Conservation (phyloP, 2,113 vertebrate species). For the Alligator mississippiensis region DNA sequence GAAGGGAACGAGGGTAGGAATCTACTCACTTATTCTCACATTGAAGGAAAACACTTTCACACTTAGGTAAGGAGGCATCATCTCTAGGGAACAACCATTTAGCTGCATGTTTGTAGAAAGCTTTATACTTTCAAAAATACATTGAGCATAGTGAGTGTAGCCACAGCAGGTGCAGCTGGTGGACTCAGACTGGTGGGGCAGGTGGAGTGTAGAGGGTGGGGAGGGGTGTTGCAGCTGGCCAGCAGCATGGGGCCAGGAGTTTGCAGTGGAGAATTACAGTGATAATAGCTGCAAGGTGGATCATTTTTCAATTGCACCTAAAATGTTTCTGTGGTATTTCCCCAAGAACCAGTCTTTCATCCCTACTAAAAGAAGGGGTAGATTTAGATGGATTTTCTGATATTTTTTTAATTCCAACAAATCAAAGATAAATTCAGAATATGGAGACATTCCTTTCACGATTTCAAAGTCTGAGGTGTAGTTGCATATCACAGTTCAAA, state of each 20-base stretch:
- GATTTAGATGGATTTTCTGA: not conserved
- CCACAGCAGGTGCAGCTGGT: no score
- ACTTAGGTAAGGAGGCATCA: not conserved
- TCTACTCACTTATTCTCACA: not conserved
- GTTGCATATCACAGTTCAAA: not conserved
- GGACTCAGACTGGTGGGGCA: not conserved
- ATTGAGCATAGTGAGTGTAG: no score
- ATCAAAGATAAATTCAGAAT: not conserved
- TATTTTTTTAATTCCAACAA: not conserved
- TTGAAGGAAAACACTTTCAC: not conserved
- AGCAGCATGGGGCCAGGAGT: not conserved
- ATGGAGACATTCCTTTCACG: not conserved
- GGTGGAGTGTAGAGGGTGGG: not conserved
- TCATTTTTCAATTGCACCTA: not conserved
- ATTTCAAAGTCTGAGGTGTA: not conserved
- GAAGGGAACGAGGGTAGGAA: not conserved
- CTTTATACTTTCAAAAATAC: not conserved
- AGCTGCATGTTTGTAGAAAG: not conserved
- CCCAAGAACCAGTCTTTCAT: not conserved
- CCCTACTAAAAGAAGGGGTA: not conserved
- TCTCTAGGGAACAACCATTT: not conserved
- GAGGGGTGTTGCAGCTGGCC: fast-evolving
- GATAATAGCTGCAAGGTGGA: not conserved
- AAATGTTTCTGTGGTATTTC: not conserved
- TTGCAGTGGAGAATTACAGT: not conserved